Base-by-base conservation (phyloP, 2,797 vertebrate genomes). In the Falco peregrinus region DNA sequence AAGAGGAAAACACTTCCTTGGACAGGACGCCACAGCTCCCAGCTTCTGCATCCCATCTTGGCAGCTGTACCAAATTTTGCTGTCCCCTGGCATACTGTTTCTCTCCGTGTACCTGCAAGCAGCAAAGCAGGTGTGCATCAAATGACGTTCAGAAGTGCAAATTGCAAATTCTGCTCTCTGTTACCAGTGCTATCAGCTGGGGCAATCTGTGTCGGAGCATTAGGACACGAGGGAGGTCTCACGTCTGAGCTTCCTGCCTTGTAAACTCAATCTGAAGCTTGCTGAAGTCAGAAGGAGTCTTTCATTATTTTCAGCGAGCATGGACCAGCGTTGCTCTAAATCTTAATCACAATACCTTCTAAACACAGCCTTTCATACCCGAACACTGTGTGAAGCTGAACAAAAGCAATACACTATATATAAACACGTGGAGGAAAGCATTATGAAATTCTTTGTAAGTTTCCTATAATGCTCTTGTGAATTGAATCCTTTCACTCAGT, bases 381-480 rank as follows among this genome's bases (percentile, higher is more conserved):
- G 15, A 90, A 69, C 47, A 25, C 78, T n/a, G 13, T 33, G 69
- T 11, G 8, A 86, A 91, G 74, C 89, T 73, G 94, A 93, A 94
- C 85, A 95, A 96, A 95, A 97, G 89, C 43, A 91, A 84, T 37
- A 76, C 51, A 76, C 90, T 94, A 90, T 92, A 89, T 96, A 95
- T 89, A 95, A 96, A 84, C 59, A 77, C 0, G 26, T 76, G 59
- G 69, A 89, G 35, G 74, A 69, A 95, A 88, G 96, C 79, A 88
- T 69, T 59, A 87, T 31, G 39, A 75, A 93, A 91, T 61, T 74
- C 79, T 80, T 81, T 65, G 4, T 51, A 69, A 65, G 84, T 60
- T 83, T 93, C 60, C 79, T 78, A 4, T 50, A 91, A 96, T 20
- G 73, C 61, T 89, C 61, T 84, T 71, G 84, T 78, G 69, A 93